phyloP scores from a whole-genome alignment of 2,888 invertebrate genomes.

The Caenorhabditis sp. region DNA sequence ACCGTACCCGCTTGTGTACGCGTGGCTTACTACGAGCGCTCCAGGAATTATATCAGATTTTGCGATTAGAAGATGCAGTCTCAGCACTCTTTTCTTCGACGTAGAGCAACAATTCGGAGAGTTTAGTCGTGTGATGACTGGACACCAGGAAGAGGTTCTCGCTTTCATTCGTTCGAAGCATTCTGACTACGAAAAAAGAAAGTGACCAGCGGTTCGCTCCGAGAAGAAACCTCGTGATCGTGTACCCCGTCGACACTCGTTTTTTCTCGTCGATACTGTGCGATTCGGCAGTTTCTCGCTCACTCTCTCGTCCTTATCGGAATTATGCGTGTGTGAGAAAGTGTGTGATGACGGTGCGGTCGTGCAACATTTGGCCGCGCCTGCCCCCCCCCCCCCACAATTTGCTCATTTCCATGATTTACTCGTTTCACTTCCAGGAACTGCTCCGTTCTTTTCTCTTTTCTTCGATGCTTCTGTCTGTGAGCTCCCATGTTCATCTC shows the following conservation, averaged over 20 bases:
- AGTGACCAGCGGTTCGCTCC: background rate
- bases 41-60: background rate
- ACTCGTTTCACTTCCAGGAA: background rate
- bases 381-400: background rate
- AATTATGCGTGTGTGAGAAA: slow-evolving; percentile 12
- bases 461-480: background rate
- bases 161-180: too few relatives aligned
- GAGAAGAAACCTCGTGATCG: slow-evolving; percentile 24
- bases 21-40: background rate
- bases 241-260: slow-evolving; percentile 6
- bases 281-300: slow-evolving; percentile 27
- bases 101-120: background rate
- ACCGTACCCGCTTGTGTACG: background rate
- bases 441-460: background rate
- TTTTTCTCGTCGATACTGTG: slow-evolving; percentile 35
- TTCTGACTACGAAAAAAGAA: background rate
- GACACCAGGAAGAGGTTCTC: slow-evolving; percentile 15
- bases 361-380: slow-evolving; percentile 34
- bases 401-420: slow-evolving; percentile 7
- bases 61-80: background rate
- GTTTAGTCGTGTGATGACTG: too few relatives aligned
- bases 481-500: too few relatives aligned
- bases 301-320: slow-evolving; percentile 27
- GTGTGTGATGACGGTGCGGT: slow-evolving; percentile 21
- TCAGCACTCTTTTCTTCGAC: background rate